These are phyloP conservation scores for Pontoporia blainvillei DNA, from an alignment of 2,113 vertebrate genomes.

Conservation along the genomic window DNA sequence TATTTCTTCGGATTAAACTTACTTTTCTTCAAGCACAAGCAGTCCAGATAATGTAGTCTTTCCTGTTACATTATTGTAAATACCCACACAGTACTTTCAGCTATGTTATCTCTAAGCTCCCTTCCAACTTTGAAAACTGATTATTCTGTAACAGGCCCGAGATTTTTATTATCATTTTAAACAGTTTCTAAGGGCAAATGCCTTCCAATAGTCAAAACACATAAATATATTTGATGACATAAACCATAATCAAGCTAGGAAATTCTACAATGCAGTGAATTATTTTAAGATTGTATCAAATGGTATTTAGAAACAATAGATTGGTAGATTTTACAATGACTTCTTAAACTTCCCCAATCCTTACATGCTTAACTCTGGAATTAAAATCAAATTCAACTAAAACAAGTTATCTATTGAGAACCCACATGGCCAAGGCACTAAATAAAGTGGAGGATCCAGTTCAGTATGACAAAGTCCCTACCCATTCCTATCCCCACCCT, in stretches of 20 bases:
- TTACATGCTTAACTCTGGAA: not conserved
- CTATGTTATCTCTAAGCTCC: not conserved
- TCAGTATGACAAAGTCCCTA: not conserved
- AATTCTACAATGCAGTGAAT: not conserved
- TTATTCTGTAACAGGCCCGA: not conserved
- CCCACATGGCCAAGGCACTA: not conserved
- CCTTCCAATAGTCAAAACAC: not conserved
- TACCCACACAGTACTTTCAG: not conserved
- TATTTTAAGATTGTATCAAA: not conserved
- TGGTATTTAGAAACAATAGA: not conserved
- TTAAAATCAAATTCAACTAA: slow-evolving; percentile 1
- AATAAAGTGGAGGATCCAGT: not conserved
- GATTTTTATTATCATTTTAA: slow-evolving; percentile 19
- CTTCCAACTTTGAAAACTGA: not conserved
- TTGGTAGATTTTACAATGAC: not conserved
- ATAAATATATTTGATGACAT: not conserved
- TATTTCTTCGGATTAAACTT: slow-evolving; percentile 12
- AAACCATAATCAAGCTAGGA: not conserved
- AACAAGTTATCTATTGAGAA: not conserved
- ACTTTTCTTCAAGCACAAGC: not conserved
- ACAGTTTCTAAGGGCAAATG: not conserved
- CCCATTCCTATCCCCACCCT: not conserved
- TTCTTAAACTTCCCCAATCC: slow-evolving; percentile 18
- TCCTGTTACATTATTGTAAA: not conserved
- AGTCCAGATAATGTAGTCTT: not conserved